Conservation (phyloP, 1,140 invertebrate genomes). For the Drosophila mayri region DNA sequence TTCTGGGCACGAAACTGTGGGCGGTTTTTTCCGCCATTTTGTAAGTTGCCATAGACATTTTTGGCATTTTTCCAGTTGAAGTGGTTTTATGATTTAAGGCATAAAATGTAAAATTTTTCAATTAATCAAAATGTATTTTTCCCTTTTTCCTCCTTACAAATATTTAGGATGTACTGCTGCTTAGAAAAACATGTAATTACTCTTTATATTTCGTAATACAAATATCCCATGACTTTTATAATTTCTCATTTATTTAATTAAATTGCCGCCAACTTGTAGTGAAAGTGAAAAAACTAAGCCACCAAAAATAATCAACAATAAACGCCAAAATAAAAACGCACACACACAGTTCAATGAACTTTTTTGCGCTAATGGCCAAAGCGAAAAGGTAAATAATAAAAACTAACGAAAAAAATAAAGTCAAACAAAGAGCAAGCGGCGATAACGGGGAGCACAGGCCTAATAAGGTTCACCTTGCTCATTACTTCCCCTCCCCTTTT, state of each 20-base stretch:
- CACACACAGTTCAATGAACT: constrained; percentile 71
- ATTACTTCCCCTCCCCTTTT: constrained; percentile 30
- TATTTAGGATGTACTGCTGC: not conserved
- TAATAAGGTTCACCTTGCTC: constrained; percentile 33
- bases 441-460: constrained; percentile 54
- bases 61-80: not conserved
- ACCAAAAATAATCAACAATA: constrained; percentile 63
- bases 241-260: constrained; percentile 14
- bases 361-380: constrained; percentile 72
- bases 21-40: constrained; percentile 7
- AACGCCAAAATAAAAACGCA: constrained; percentile 43
- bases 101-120: not conserved
- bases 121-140: not conserved
- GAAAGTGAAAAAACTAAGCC: constrained; percentile 69
- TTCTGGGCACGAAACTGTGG: constrained; percentile 4
- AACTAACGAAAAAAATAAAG: constrained; percentile 49
- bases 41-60: not conserved
- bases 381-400: constrained; percentile 61
- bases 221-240: not conserved
- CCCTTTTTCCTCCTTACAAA: too few species aligned
- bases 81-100: not conserved
- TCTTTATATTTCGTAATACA: not conserved
- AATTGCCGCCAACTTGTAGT: constrained; percentile 29
- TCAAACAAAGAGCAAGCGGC: constrained; percentile 56
- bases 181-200: constrained; percentile 1